A percentile compares a stretch with the other conserved stretches of the same genome.
These are phyloP conservation scores for Rhinophrynus dorsalis DNA, from an alignment of 2,797 vertebrate species.

Conservation along the genomic window DNA sequence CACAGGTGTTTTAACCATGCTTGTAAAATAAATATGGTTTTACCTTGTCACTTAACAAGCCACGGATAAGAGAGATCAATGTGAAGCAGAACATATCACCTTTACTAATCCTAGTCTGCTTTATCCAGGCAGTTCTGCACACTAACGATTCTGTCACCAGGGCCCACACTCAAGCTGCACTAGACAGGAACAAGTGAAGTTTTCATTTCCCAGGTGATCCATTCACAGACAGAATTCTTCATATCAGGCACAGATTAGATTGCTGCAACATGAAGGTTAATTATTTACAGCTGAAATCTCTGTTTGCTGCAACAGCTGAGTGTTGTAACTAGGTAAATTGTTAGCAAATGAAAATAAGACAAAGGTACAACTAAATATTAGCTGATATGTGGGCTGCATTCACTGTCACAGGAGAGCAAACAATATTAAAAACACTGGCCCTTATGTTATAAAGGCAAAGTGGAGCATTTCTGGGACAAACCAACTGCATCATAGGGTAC, in stretches of 20 bases:
- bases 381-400: no score
- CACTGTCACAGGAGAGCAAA: no score
- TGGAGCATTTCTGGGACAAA: no score
- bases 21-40: neutral
- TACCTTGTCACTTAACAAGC: constrained; percentile 4
- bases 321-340: neutral
- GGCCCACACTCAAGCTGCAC: neutral
- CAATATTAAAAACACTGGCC: no score
- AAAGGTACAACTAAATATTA: no score
- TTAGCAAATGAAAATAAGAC: no score
- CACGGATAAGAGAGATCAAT: neutral
- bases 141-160: neutral
- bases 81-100: neutral
- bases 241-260: constrained; percentile 30
- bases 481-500: no score
- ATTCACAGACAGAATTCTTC: constrained; percentile 1
- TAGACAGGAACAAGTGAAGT: constrained; percentile 4
- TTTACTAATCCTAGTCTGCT: neutral
- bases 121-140: neutral
- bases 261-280: constrained; percentile 24
- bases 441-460: no score
- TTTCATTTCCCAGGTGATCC: constrained; percentile 26
- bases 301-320: neutral
- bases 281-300: constrained; percentile 40
- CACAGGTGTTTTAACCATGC: neutral